phyloP scores from a whole-genome alignment of 2,113 vertebrate species.

The Sardina pilchardus region DNA sequence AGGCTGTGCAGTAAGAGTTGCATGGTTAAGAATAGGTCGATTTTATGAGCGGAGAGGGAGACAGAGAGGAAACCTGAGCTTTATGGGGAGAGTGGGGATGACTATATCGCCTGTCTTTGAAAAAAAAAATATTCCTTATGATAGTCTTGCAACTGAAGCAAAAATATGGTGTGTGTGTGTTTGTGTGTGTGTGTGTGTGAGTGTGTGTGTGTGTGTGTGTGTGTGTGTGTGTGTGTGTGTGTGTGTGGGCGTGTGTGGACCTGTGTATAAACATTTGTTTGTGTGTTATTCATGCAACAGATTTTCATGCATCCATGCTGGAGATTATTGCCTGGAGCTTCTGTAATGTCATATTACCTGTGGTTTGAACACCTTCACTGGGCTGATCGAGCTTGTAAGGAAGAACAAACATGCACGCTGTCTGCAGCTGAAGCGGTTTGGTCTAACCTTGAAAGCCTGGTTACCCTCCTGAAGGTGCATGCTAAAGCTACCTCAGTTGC shows the following conservation, averaged over 20 bases:
- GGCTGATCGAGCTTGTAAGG: slow-evolving; percentile 41
- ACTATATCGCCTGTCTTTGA: not conserved
- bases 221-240: not conserved
- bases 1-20: slow-evolving; percentile 29
- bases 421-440: slow-evolving; percentile 32
- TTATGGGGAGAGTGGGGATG: slow-evolving; percentile 2
- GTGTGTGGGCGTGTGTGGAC: not conserved
- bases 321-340: slow-evolving; percentile 52
- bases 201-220: not conserved
- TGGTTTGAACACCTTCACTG: slow-evolving; percentile 45
- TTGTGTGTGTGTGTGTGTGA: not conserved
- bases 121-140: not conserved
- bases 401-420: slow-evolving; percentile 50
- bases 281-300: slow-evolving; percentile 28
- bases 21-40: not conserved
- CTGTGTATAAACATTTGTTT: not conserved
- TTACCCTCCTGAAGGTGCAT: not conserved
- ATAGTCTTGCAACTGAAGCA: not conserved
- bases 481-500: not conserved
- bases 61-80: not conserved
- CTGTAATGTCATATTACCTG: slow-evolving; percentile 52
- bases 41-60: not conserved
- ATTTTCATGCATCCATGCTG: slow-evolving; percentile 42
- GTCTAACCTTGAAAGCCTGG: slow-evolving; percentile 5
- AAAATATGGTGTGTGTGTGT: too few relatives aligned